Evolutionary conservation across 2,888 invertebrate species (phyloP), one percentile per base, ranked within the genome.

Genomic region (Agrochola macilenta): DNA sequence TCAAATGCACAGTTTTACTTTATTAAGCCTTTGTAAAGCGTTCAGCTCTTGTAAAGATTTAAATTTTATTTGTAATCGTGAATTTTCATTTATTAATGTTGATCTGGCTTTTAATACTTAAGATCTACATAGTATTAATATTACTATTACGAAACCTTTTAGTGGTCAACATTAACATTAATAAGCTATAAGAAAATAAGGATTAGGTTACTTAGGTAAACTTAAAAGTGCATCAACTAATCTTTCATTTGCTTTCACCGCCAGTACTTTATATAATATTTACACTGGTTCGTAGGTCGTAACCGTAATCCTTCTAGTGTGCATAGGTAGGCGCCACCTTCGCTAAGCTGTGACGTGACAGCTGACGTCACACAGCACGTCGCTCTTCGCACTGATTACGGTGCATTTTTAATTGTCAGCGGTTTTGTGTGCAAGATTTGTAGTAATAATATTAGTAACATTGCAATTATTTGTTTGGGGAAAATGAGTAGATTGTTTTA

Each of bases 21-120:
- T 82, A 65, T 82, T 82, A 65, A 69, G 64, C 83, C 64, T 46
- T 69, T 79, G 82, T 76, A 64, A 77, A 76, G 69, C 79, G 14
- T 69, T 69, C 58, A 77, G 35, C 46, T 35, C 35, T 52, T 82
- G 64, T 77, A 30, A 77, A 69, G 58, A 69, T 82, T 79, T 12
- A 69, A 76, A 76, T 82, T 58, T 23, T 69, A 69, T 82, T 69
- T 82, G 58, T 58, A 39, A 77, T 65, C 26, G 35, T 39, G 64
- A 69, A 82, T 54, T 82, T 58, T 26, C n/a, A 35, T 69, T 64
- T 58, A 58, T 60, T 46, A 17, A 46, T 60, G n/a, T 77, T 64
- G 52, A 69, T 76, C 26, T 76, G n/a, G 26, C 17, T 63, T 74
- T 63, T 43, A 69, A 23, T 69, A 58, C 35, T 26, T 72, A 43